A percentile compares a stretch with the other conserved stretches of the same genome.
Conservation (phyloP, 2,113 vertebrate genomes). For the Eulemur macaco region DNA sequence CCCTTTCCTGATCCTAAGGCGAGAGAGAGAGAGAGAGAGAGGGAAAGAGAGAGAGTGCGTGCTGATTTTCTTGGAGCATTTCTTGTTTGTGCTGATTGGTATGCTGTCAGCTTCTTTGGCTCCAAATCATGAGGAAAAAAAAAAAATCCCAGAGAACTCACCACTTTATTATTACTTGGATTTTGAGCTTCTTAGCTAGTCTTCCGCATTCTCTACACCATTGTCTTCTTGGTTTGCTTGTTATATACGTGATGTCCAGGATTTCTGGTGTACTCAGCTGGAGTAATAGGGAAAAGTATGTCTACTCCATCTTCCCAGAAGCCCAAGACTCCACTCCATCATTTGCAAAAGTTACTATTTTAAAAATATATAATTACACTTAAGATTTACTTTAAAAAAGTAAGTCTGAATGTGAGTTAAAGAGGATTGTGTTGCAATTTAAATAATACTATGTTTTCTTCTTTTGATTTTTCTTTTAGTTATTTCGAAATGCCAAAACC, state of each 20-base stretch:
- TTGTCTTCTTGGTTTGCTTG: neutral
- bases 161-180: neutral
- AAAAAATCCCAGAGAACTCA: neutral
- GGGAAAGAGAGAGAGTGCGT: too few species aligned
- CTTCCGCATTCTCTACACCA: neutral
- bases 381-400: conserved; percentile 19
- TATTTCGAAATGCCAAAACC: neutral
- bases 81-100: neutral
- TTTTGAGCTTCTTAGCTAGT: neutral
- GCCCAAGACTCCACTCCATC: neutral
- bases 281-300: neutral
- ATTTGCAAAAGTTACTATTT: neutral
- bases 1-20: neutral
- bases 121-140: neutral
- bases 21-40: neutral
- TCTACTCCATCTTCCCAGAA: neutral
- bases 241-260: neutral
- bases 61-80: neutral
- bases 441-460: neutral
- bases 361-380: neutral
- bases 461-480: neutral
- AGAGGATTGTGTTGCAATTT: neutral
- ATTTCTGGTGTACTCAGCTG: neutral
- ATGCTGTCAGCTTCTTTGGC: neutral
- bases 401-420: neutral